Conservation (phyloP, 2,888 invertebrate species). For the Emmelina monodactyla region DNA sequence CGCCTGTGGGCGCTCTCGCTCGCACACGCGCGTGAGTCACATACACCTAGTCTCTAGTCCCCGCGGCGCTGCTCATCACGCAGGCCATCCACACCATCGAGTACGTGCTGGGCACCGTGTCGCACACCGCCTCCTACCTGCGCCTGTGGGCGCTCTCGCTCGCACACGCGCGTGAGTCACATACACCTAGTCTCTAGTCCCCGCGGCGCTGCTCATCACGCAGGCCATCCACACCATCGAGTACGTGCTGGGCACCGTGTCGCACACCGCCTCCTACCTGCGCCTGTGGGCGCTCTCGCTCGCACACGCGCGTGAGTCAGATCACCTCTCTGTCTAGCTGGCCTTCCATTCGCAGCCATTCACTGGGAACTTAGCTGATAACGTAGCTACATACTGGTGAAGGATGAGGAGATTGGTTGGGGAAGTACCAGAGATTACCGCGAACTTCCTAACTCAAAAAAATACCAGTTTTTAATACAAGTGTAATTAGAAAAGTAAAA, state of each 20-base stretch:
- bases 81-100: constrained; percentile 92
- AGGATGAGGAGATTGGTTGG: too few relatives aligned
- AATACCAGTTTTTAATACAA: too few relatives aligned
- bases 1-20: constrained; percentile 90
- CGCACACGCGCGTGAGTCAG: constrained; percentile 88
- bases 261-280: constrained; percentile 90
- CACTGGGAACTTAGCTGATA: too few relatives aligned
- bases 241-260: constrained; percentile 88
- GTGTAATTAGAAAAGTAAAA: too few relatives aligned
- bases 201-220: constrained; percentile 83
- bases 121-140: constrained; percentile 90
- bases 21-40: constrained; percentile 88
- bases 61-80: constrained; percentile 83
- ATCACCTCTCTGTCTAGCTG: too few relatives aligned
- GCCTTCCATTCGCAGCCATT: too few relatives aligned
- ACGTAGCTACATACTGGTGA: too few relatives aligned
- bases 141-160: constrained; percentile 90
- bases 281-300: constrained; percentile 90
- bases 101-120: constrained; percentile 88
- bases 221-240: constrained; percentile 92
- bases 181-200: too few relatives aligned
- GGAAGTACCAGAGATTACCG: too few relatives aligned
- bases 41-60: too few relatives aligned
- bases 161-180: constrained; percentile 88
- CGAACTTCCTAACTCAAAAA: too few relatives aligned